Base-by-base conservation (phyloP, 2,888 invertebrate genomes). In the Ectemnius continuus region DNA sequence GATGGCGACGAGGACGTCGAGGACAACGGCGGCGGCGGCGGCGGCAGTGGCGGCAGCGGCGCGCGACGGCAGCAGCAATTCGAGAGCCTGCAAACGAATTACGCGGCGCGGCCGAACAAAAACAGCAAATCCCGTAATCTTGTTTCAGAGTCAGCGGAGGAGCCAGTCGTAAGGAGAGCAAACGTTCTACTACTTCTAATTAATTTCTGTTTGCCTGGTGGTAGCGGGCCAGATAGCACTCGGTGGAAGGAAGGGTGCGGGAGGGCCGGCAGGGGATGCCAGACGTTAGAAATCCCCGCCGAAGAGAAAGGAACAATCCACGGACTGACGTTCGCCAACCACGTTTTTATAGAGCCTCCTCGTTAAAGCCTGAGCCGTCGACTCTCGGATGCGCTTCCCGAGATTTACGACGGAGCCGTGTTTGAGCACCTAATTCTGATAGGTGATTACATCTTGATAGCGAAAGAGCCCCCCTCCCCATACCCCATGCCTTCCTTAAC, bases 51-150 rank as follows among this genome's bases (percentile, higher is more conserved):
- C 62, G 65, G 18, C 65, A 61, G 23, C 61, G 76, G n/a, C 60
- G 77, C n/a, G 58, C 65, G 67, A 18, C 65, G 64, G 23, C 61
- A 74, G n/a, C 60, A 75, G 60, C 76, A 77, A 87, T 86, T 87
- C 83, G 81, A 84, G 80, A 84, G 82, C 79, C 79, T 81, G 81
- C 84, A 80, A 86, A 86, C 83, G 86, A 86, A 86, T 86, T 85
- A 86, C 84, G 84, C 65, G 70, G 70, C 72, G 71, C 74, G 73
- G 75, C 73, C 71, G 76, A 78, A 80, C 82, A 85, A 87, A 85
- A 85, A 86, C 85, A 84, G 80, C 76, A 84, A 87, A 86, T 84
- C 80, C 79, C 76, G 81, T 86, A 85, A 87, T 85, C 86, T 86
- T 84, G 81, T 86, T 86, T 86, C 82, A 81, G 79, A 78, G 81